Conservation (phyloP, 1,140 invertebrate species). For the Venturia canescens region DNA sequence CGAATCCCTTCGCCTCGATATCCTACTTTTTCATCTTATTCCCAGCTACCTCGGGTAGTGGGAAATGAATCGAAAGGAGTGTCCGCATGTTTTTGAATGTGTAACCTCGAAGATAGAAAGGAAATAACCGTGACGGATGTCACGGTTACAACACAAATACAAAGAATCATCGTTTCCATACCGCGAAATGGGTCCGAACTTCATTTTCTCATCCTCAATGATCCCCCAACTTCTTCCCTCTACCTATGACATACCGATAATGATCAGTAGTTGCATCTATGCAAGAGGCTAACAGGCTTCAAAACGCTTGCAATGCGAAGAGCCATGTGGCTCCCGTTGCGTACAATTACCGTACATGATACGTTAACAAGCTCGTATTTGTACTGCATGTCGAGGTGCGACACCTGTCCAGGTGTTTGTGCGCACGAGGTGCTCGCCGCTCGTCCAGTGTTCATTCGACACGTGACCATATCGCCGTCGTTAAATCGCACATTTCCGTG, state of each 20-base stretch:
- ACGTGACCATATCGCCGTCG: constrained; percentile 25
- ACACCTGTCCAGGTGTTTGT: constrained; percentile 13
- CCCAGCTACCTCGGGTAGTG: not conserved
- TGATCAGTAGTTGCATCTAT: not conserved
- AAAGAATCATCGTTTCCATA: too few species aligned
- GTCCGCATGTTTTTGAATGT: not conserved
- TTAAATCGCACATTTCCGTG: constrained; percentile 8
- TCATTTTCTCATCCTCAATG: too few species aligned
- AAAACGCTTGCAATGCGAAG: not conserved
- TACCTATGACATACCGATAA: too few species aligned
- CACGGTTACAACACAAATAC: not conserved
- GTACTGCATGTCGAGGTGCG: not conserved
- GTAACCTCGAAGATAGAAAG: not conserved
- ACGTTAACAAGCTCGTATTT: constrained; percentile 23
- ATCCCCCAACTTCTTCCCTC: too few species aligned
- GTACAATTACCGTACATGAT: constrained; percentile 27
- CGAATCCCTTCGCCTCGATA: not conserved
- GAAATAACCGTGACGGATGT: too few species aligned
- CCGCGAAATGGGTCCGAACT: too few species aligned
- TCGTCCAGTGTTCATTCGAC: constrained; percentile 16
- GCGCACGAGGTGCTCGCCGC: not conserved
- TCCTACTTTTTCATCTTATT: not conserved
- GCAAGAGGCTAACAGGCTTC: not conserved
- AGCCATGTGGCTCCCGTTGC: constrained; percentile 10
- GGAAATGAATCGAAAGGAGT: not conserved